phyloP scores from a whole-genome alignment of 2,797 vertebrate species.

The Sebastes matsubarae region DNA sequence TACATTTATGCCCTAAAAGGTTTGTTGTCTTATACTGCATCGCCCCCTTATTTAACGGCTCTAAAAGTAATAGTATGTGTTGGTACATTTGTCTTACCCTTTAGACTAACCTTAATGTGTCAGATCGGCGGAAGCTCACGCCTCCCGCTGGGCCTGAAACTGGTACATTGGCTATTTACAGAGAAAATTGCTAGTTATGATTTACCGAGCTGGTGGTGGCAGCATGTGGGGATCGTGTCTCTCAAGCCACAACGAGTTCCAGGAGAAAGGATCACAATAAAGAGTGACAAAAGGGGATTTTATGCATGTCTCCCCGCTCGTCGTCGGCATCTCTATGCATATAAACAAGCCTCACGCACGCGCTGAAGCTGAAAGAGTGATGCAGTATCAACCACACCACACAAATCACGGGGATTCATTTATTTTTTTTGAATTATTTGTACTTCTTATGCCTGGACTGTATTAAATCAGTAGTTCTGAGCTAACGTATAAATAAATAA shows the following conservation, averaged over 20 bases:
- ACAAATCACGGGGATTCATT: slow-evolving; percentile 42
- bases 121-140: slow-evolving; percentile 30
- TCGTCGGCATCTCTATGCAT: slow-evolving; percentile 38
- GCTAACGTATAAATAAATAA: slow-evolving; percentile 11
- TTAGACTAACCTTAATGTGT: slow-evolving; percentile 57
- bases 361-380: slow-evolving; percentile 29
- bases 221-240: slow-evolving; percentile 2
- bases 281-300: slow-evolving; percentile 46
- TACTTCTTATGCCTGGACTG: neutral
- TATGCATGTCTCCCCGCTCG: slow-evolving; percentile 15
- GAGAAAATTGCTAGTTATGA: slow-evolving; percentile 61
- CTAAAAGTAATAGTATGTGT: neutral
- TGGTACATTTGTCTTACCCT: slow-evolving; percentile 18
- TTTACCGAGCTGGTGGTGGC: slow-evolving; percentile 32
- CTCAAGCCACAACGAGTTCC: slow-evolving; percentile 31
- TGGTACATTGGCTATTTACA: slow-evolving; percentile 40
- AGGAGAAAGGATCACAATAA: slow-evolving; percentile 40
- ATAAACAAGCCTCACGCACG: slow-evolving; percentile 42
- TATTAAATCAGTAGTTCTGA: slow-evolving; percentile 13
- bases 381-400: slow-evolving; percentile 4
- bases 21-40: neutral
- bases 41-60: neutral
- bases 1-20: neutral
- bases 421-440: slow-evolving; percentile 1
- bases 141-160: slow-evolving; percentile 40